Evolutionary conservation across 1,140 invertebrate genomes (phyloP).

Genomic region (Cotesia chilonis): DNA sequence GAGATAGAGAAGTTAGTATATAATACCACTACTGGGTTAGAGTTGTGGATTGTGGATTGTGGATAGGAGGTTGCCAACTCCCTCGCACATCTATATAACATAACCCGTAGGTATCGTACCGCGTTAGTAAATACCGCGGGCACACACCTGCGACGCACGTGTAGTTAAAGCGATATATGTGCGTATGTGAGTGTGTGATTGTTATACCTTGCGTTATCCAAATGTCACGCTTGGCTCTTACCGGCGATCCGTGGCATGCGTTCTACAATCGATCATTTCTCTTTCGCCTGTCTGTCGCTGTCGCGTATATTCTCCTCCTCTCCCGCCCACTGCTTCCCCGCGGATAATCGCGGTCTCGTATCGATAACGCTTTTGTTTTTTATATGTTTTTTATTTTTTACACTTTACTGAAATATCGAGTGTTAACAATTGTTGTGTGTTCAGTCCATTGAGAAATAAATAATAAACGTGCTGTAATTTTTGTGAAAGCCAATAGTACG

Average conservation of each 20-base stretch:
- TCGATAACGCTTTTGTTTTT: conserved; percentile 27
- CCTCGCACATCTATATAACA: neutral
- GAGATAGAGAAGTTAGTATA: too few relatives aligned
- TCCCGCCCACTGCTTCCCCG: neutral
- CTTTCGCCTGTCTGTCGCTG: conserved; percentile 36
- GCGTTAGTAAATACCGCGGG: conserved; percentile 3
- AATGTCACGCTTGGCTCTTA: conserved; percentile 47
- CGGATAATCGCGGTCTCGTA: conserved; percentile 27
- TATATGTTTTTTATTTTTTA: neutral
- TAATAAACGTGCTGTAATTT: neutral
- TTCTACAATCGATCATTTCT: conserved; percentile 50
- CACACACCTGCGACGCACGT: conserved; percentile 37
- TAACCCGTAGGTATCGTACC: conserved; percentile 9
- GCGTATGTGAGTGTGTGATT: conserved; percentile 31
- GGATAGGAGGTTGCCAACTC: conserved; percentile 9
- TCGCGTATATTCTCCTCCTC: conserved; percentile 32
- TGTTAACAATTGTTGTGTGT: neutral
- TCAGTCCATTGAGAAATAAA: conserved; percentile 14
- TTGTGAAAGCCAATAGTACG: neutral
- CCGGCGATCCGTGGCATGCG: conserved; percentile 42
- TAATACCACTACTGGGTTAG: too few relatives aligned
- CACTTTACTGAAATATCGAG: neutral
- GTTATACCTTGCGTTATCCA: conserved; percentile 47
- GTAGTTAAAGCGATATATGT: conserved; percentile 12
- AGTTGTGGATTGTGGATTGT: too few relatives aligned